Conservation (phyloP, 2,113 vertebrate species). For the Ibidorhyncha struthersii region DNA sequence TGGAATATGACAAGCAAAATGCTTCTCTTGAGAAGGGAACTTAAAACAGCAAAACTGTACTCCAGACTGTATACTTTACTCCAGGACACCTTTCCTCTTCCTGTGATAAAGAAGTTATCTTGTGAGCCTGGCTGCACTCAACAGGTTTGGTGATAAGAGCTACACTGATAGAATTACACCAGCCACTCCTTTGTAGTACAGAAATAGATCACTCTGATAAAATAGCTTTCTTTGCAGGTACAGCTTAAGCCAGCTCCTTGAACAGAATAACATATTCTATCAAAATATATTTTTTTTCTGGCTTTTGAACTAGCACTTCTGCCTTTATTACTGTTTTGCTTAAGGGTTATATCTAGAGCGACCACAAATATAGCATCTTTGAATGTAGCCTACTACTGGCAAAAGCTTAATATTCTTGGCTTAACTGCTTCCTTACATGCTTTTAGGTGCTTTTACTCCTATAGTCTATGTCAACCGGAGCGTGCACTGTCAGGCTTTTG, state of each 20-base stretch:
- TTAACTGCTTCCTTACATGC: background rate
- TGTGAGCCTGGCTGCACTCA: constrained; percentile 8
- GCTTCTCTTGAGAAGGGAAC: background rate
- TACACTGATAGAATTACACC: constrained; percentile 17
- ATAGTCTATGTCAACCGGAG: background rate
- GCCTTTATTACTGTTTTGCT: background rate
- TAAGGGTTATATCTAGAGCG: background rate
- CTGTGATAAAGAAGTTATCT: constrained; percentile 28
- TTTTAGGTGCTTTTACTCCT: background rate
- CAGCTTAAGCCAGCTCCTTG: background rate
- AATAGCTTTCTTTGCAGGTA: constrained; percentile 2
- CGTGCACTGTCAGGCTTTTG: background rate
- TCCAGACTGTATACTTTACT: background rate
- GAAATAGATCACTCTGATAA: constrained; percentile 2
- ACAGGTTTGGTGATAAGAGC: constrained; percentile 28
- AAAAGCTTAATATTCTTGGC: background rate
- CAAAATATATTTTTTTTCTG: background rate
- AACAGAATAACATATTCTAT: background rate
- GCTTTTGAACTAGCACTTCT: background rate
- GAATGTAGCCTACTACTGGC: background rate
- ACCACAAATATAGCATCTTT: background rate
- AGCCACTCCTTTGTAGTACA: background rate
- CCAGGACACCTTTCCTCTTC: background rate
- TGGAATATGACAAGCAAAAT: background rate
- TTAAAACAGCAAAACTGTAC: background rate